Conservation (phyloP, 2,888 invertebrate genomes). For the Platypus cylindrus region DNA sequence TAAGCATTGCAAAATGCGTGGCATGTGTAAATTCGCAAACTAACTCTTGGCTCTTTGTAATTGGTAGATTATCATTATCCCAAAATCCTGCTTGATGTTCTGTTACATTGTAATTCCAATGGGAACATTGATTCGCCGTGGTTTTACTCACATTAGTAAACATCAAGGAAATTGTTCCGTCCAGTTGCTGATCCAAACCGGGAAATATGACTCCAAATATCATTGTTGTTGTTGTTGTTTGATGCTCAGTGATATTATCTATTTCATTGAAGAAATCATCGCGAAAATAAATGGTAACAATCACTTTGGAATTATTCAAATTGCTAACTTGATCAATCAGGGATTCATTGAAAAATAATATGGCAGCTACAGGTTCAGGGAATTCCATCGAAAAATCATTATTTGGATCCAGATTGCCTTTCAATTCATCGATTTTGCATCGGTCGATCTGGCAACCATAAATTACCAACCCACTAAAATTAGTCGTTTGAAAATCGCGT, state of each 20-base stretch:
- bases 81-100: conserved; percentile 20
- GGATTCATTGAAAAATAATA: conserved; percentile 17
- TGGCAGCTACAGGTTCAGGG: conserved; percentile 13
- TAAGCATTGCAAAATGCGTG: conserved; percentile 46
- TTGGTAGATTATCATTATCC: conserved; percentile 34
- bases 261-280: conserved; percentile 21
- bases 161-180: conserved; percentile 19
- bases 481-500: conserved; percentile 29
- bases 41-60: too few species aligned
- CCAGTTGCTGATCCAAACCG: conserved; percentile 39
- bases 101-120: conserved; percentile 21
- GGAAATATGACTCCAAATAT: conserved; percentile 42
- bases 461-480: conserved; percentile 37
- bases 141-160: conserved; percentile 1
- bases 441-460: conserved; percentile 22
- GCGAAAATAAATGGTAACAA: conserved; percentile 18
- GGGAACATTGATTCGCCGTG: conserved; percentile 18
- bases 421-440: conserved; percentile 31
- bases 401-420: conserved; percentile 7
- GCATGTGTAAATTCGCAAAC: conserved; percentile 43
- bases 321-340: conserved; percentile 16
- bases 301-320: conserved; percentile 11
- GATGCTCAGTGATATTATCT: conserved; percentile 4
- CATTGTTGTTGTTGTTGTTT: conserved; percentile 30
- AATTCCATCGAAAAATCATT: conserved; percentile 8